Base-by-base conservation (phyloP, 2,113 vertebrate genomes). In the Coryphaenoides rupestris region DNA sequence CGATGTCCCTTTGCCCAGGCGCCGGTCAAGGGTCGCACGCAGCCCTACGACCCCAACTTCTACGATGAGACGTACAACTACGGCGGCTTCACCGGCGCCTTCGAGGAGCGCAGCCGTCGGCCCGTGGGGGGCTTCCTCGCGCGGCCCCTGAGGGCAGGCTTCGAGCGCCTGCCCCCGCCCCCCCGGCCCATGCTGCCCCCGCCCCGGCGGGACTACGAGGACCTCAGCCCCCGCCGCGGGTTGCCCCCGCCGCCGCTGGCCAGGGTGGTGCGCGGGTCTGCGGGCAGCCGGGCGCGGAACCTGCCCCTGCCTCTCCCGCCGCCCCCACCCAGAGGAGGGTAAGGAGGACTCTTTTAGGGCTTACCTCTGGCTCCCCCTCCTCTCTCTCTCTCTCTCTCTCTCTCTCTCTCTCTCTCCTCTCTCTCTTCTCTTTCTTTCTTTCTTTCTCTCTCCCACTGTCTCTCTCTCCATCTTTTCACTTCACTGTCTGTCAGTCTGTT, bases 51-150 rank as follows among this genome's bases (percentile, higher is more conserved):
- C 82, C 96, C 96, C 1, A 98, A 98, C 74, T 98, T 98, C 86
- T 98, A 98, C 1, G 95, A 98, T 68, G 96, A 99, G 86, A 99
- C 96, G 0, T 99, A 99, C 0, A 96, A 99, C 78, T 99, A 99
- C 0, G 96, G 96, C 59, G 96, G 96, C 60, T 98, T 98, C 85
- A 98, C 96, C 24, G 93, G 96, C 92, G 90, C 98, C 87, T 98
- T 95, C 49, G 96, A 99, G 89, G 96, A 98, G 55, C 88, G 96
- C 69, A 91, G 94, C 33, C 92, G 96, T 6, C 90, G 95, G 5
- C 95, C 95, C 0, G 91, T 96, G n/a, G 93, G 94, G 2, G 93
- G 95, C 26, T 98, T 97, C 76, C 94, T 94, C 0, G 84, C 92
- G 94, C 19, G 94, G 94, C 23, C 93, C 33, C 5, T 40, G 33